Evolutionary conservation across 2,797 vertebrate genomes (phyloP).

Genomic region (Macrochelys suwanniensis): DNA sequence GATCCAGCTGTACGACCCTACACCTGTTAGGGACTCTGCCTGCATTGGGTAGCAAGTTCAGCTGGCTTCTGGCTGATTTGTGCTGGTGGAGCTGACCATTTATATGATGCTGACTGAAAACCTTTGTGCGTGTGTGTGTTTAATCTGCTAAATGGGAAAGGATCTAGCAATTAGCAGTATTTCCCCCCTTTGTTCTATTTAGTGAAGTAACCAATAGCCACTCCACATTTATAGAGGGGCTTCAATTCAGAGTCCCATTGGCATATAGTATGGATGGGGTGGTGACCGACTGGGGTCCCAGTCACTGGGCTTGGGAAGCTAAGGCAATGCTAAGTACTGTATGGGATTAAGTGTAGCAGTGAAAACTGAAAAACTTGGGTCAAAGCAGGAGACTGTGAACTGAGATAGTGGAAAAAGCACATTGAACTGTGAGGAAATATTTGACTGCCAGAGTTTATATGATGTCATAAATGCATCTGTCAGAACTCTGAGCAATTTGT

Average conservation of each 20-base stretch:
- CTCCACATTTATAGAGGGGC: background rate
- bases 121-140: background rate
- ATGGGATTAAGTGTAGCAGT: background rate
- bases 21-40: background rate
- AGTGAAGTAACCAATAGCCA: background rate
- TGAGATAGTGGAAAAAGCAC: background rate
- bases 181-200: background rate
- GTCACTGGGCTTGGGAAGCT: rapidly evolving
- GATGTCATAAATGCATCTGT: no score
- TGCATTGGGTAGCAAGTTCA: background rate
- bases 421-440: background rate
- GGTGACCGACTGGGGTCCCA: background rate
- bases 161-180: background rate
- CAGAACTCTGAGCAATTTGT: background rate
- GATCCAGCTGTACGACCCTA: background rate
- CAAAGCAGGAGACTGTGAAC: background rate
- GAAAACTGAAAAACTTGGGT: background rate
- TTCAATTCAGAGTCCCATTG: background rate
- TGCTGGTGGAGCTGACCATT: background rate
- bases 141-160: background rate
- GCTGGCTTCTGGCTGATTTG: background rate
- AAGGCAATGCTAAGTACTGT: background rate
- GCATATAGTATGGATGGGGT: background rate
- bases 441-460: background rate
- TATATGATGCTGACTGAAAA: background rate